phyloP scores from a whole-genome alignment of 2,113 vertebrate genomes.

The Lanius collurio region DNA sequence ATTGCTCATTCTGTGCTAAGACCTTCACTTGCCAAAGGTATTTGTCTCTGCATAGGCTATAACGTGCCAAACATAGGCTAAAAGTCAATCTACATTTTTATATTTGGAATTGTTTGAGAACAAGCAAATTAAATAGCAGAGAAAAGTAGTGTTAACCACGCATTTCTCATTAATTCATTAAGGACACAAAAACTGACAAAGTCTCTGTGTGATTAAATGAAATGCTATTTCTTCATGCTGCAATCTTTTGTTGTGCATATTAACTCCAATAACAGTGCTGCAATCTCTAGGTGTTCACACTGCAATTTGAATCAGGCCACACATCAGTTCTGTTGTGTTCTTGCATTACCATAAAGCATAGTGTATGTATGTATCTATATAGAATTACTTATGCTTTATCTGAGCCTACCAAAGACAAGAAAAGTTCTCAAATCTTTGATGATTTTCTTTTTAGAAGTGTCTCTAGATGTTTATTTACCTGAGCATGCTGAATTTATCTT shows the following conservation, averaged over 20 bases:
- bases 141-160: fast-evolving
- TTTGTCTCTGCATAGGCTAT: not conserved
- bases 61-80: not conserved
- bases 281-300: fast-evolving
- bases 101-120: not conserved
- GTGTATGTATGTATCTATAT: fast-evolving
- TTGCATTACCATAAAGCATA: too few species aligned
- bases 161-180: not conserved
- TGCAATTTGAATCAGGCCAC: not conserved
- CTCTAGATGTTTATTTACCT: not conserved
- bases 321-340: not conserved
- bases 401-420: not conserved
- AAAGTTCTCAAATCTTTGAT: not conserved
- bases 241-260: not conserved
- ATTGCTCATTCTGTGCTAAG: not conserved
- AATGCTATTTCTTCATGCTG: not conserved
- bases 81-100: not conserved
- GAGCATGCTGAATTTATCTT: not conserved
- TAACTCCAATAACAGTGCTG: not conserved
- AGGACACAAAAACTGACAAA: not conserved
- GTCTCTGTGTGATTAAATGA: not conserved
- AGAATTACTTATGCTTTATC: not conserved
- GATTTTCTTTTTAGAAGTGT: not conserved
- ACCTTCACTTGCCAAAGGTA: not conserved
- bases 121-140: not conserved